Evolutionary conservation across 2,888 invertebrate species (phyloP), one percentile per base, ranked within the genome.

Genomic region (Caradrina kadenii): DNA sequence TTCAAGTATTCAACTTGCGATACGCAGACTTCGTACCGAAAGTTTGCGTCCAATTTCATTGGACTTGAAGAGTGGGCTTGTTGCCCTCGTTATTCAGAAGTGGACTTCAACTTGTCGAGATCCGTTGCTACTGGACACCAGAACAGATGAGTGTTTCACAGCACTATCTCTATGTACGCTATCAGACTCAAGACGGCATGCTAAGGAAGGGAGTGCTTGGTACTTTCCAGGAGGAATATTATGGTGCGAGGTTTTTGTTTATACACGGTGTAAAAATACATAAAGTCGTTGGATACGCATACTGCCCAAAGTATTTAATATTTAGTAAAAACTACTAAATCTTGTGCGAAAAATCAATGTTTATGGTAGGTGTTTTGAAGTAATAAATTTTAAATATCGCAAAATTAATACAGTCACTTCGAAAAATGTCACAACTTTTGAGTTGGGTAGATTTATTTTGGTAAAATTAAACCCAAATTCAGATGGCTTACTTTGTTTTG

Each of bases 151-250:
- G 78, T 76, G 26, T 64, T 53, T 69, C 66, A 61, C 71, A 71
- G 58, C 68, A 75, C 73, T 73, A 64, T 56, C 72, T 73, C 21
- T 65, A 67, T 73, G 66, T 78, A 15, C 75, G 74, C 21, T 79
- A 80, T 67, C 66, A 81, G 66, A 73, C 42, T 67, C 62, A 48
- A 67, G 74, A 70, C 2, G 49, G 58, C 59, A 90, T 90, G 88
- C 76, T 90, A 60, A 87, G 89, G 75, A 93, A 92, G 79, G 86
- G 84, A 64, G 82, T 84, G 26, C 89, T 93, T 48, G 94, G 94
- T 48, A 94, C 93, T 54, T 89, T 90, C 45, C 93, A 93, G 73
- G 94, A 94, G 73, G 94, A 94, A 72, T 87, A 87, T 77, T 91
- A 91, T 72, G 94, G 94, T 93, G 78, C 21, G 90, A 53, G 1